A percentile compares a stretch with the other conserved stretches of the same genome.
Conservation (phyloP, 2,797 vertebrate species). For the Podargus strigoides region DNA sequence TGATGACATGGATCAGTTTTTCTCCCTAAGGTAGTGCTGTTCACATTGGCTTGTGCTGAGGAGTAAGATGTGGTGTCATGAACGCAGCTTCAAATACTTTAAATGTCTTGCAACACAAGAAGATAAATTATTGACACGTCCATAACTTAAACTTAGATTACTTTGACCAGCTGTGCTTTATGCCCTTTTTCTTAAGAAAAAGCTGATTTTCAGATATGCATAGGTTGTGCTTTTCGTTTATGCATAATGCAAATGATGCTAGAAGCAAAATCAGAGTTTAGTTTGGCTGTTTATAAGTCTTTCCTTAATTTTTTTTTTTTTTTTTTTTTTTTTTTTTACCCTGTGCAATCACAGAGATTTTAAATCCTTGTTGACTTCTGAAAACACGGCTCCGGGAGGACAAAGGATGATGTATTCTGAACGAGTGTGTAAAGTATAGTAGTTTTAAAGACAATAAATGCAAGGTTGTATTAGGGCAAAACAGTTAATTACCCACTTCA, state of each 20-base stretch:
- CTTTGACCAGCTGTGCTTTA: neutral
- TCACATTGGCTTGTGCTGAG: neutral
- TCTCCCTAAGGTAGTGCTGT: neutral
- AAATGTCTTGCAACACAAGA: neutral
- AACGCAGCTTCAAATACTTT: neutral
- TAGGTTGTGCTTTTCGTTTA: neutral
- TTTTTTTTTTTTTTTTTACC: neutral
- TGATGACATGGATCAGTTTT: neutral
- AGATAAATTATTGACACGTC: neutral
- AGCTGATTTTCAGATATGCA: neutral
- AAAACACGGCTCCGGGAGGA: neutral
- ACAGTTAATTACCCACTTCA: conserved; percentile 91
- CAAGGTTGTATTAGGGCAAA: conserved; percentile 77
- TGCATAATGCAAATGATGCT: neutral
- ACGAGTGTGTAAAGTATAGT: neutral
- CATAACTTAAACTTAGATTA: neutral
- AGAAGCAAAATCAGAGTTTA: neutral
- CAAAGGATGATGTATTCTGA: conserved; percentile 24
- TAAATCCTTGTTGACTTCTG: neutral
- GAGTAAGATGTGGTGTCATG: neutral
- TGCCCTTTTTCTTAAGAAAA: neutral
- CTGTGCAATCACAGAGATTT: neutral
- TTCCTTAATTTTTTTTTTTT: neutral
- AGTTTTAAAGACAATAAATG: conserved; percentile 52
- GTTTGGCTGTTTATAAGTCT: neutral